A percentile compares a stretch with the other conserved stretches of the same genome.
Conservation (phyloP, 2,113 vertebrate genomes). For the Notothenia rossii region DNA sequence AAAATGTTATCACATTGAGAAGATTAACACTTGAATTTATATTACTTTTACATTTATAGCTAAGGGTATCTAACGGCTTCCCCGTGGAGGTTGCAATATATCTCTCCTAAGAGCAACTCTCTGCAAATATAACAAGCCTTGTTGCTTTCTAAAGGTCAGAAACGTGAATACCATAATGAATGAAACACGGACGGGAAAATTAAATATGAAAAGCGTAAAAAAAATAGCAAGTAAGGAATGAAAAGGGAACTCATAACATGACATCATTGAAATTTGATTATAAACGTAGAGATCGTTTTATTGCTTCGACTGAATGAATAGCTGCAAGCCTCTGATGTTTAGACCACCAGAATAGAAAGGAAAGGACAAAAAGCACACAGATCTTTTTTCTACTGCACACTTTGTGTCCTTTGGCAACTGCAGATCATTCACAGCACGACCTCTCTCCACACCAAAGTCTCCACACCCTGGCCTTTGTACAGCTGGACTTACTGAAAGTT, state of each 20-base stretch:
- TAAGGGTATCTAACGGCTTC: constrained; percentile 20
- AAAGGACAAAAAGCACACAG: neutral
- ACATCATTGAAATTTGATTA: neutral
- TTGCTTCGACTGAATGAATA: neutral
- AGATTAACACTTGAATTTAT: constrained; percentile 29
- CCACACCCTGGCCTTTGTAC: constrained; percentile 3
- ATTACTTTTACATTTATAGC: constrained; percentile 18
- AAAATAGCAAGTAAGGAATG: neutral
- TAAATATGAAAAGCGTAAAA: neutral
- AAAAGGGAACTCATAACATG: neutral
- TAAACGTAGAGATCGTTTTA: no score
- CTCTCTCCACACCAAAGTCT: neutral
- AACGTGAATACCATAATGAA: constrained; percentile 2
- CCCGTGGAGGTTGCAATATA: neutral
- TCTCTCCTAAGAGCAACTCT: constrained; percentile 3
- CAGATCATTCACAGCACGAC: neutral
- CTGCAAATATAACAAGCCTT: neutral
- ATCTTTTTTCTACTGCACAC: neutral
- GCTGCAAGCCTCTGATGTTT: neutral
- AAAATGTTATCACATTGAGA: constrained; percentile 18
- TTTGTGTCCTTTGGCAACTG: constrained; percentile 7
- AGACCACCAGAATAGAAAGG: neutral
- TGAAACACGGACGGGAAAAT: neutral
- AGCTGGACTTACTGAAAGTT: neutral
- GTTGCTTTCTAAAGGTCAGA: neutral